phyloP scores from a whole-genome alignment of 2,888 invertebrate genomes.

The Oasisia sp. region DNA sequence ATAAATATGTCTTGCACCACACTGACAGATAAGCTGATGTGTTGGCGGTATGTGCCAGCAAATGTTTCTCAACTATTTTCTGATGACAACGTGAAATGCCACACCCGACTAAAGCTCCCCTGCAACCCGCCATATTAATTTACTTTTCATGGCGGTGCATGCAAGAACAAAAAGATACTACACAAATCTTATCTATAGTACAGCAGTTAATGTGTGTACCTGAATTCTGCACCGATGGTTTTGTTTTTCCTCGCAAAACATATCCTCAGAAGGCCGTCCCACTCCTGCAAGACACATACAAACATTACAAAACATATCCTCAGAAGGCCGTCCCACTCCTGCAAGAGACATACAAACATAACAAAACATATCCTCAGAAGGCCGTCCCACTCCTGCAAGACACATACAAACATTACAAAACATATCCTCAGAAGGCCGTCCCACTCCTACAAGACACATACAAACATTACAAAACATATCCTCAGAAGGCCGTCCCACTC shows the following conservation, averaged over 20 bases:
- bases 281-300: slow-evolving; percentile 75
- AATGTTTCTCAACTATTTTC: too few species aligned
- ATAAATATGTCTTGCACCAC: not conserved
- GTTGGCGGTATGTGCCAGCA: too few species aligned
- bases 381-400: slow-evolving; percentile 93
- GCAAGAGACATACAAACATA: slow-evolving; percentile 50
- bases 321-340: slow-evolving; percentile 98
- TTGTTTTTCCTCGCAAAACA: slow-evolving; percentile 97
- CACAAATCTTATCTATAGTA: not conserved
- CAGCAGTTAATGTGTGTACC: slow-evolving; percentile 68
- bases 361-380: slow-evolving; percentile 92
- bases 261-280: slow-evolving; percentile 97
- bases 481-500: slow-evolving; percentile 99
- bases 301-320: slow-evolving; percentile 83
- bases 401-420: slow-evolving; percentile 70
- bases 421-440: slow-evolving; percentile 95
- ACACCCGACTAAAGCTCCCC: too few species aligned
- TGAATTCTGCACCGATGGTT: slow-evolving; percentile 89
- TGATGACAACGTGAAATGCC: too few species aligned
- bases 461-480: slow-evolving; percentile 79
- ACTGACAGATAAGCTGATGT: too few species aligned
- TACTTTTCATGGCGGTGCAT: too few species aligned
- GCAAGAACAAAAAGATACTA: too few species aligned
- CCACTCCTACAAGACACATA: slow-evolving; percentile 80
- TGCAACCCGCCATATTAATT: too few species aligned